These are phyloP conservation scores for Synanthedon tipuliformis DNA, from an alignment of 2,888 invertebrate genomes.

Conservation along the genomic window DNA sequence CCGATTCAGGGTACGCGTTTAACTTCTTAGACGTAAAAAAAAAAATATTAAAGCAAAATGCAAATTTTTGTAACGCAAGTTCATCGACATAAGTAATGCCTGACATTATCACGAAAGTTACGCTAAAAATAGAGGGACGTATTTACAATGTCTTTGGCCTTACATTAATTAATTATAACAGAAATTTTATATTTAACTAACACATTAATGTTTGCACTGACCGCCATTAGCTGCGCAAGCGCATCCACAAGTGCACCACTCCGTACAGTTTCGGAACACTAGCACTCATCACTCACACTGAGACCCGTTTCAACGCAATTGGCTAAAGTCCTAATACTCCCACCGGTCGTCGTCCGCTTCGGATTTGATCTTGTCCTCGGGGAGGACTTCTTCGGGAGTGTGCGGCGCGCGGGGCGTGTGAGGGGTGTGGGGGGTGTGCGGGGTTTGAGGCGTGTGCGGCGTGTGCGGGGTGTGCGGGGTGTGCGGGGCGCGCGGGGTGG, in stretches of 20 bases:
- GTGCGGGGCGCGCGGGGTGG: constrained; percentile 21
- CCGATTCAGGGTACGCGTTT: constrained; percentile 47
- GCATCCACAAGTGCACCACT: constrained; percentile 13
- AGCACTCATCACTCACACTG: constrained; percentile 22
- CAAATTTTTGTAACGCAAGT: constrained; percentile 62
- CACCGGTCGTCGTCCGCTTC: constrained; percentile 74
- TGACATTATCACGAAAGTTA: constrained; percentile 34
- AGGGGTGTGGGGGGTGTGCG: constrained; percentile 23
- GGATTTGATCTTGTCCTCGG: constrained; percentile 68
- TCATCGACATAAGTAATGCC: constrained; percentile 25
- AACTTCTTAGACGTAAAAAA: constrained; percentile 17
- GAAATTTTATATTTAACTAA: constrained; percentile 28
- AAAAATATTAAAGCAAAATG: constrained; percentile 64
- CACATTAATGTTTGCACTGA: constrained; percentile 38
- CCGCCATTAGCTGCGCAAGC: constrained; percentile 15
- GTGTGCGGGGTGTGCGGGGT: constrained; percentile 23
- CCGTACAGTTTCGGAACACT: constrained; percentile 10
- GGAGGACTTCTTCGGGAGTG: constrained; percentile 37
- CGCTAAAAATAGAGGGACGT: constrained; percentile 23
- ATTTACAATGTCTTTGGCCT: constrained; percentile 69
- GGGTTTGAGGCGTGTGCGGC: constrained; percentile 25
- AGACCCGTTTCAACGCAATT: constrained; percentile 27
- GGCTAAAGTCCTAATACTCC: constrained; percentile 60
- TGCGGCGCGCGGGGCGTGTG: constrained; percentile 23
- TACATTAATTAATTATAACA: constrained; percentile 43